Percentiles rank a stretch among this genome's conserved stretches.
These are phyloP conservation scores for Sigmodon hispidus DNA, from an alignment of 2,113 vertebrate species.

Conservation along the genomic window DNA sequence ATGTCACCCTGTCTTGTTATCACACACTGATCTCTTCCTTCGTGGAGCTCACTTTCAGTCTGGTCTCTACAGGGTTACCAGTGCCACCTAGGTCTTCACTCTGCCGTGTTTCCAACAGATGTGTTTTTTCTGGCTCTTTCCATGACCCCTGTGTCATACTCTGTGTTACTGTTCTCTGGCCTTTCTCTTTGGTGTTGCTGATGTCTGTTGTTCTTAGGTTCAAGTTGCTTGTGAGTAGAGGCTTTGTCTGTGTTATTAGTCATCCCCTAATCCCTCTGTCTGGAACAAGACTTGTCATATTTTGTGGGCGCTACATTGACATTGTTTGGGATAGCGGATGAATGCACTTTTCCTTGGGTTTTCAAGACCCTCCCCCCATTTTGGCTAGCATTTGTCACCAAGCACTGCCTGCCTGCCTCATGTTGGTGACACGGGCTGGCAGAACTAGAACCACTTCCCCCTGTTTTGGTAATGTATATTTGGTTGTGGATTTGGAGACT, in stretches of 20 bases:
- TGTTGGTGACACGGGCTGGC: not conserved
- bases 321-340: not conserved
- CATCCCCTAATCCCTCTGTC: not conserved
- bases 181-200: not conserved
- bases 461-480: not conserved
- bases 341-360: not conserved
- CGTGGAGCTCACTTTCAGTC: not conserved
- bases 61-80: not conserved
- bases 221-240: not conserved
- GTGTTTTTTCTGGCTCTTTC: not conserved
- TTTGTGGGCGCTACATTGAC: not conserved
- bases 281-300: not conserved
- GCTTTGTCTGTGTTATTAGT: constrained; percentile 16
- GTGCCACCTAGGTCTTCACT: not conserved
- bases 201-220: not conserved
- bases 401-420: not conserved
- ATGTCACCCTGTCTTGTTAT: too few species aligned
- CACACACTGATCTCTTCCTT: not conserved
- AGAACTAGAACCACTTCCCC: not conserved
- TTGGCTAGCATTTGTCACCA: not conserved
- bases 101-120: not conserved
- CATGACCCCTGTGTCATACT: not conserved
- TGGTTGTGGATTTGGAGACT: constrained; percentile 37
- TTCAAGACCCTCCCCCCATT: not conserved
- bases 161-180: not conserved